Evolutionary conservation across 2,888 invertebrate species (phyloP).

Genomic region (Perizoma flavofasciatum): DNA sequence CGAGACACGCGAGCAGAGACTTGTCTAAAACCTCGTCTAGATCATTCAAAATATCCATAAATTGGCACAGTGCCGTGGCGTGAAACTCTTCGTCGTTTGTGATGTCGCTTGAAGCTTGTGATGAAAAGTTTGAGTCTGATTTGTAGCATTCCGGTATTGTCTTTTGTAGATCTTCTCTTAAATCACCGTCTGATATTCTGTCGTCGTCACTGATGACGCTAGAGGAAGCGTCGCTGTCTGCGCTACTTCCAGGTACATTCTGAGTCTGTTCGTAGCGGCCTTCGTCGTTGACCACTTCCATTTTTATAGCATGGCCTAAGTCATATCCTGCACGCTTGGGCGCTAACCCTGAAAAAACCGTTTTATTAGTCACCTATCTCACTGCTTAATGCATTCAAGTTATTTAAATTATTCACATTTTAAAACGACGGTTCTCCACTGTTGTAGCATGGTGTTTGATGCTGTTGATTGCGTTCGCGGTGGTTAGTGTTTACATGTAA

Average conservation of each 20-base stretch:
- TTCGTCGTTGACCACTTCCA: constrained; percentile 74
- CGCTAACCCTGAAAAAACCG: constrained; percentile 71
- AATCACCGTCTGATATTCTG: constrained; percentile 67
- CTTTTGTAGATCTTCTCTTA: constrained; percentile 74
- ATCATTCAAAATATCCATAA: constrained; percentile 83
- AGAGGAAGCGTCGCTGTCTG: constrained; percentile 68
- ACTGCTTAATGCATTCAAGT: constrained; percentile 27
- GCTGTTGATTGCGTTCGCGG: constrained; percentile 40
- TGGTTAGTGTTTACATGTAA: constrained; percentile 58
- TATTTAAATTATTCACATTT: constrained; percentile 60
- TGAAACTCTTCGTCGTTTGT: constrained; percentile 78
- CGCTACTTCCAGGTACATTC: constrained; percentile 64
- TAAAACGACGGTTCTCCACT: constrained; percentile 66
- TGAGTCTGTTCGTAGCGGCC: constrained; percentile 71
- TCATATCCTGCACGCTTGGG: constrained; percentile 70
- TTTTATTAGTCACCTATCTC: constrained; percentile 36
- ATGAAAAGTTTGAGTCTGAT: constrained; percentile 74
- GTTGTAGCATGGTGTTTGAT: constrained; percentile 61
- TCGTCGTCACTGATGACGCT: constrained; percentile 68
- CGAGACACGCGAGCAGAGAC: constrained; percentile 74
- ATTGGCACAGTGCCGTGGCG: constrained; percentile 76
- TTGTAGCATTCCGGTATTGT: constrained; percentile 76
- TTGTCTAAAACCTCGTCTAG: constrained; percentile 84
- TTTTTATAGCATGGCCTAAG: constrained; percentile 76
- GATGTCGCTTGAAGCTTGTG: constrained; percentile 68